phyloP scores from a whole-genome alignment of 2,113 vertebrate species.

The Xerus inauris region DNA sequence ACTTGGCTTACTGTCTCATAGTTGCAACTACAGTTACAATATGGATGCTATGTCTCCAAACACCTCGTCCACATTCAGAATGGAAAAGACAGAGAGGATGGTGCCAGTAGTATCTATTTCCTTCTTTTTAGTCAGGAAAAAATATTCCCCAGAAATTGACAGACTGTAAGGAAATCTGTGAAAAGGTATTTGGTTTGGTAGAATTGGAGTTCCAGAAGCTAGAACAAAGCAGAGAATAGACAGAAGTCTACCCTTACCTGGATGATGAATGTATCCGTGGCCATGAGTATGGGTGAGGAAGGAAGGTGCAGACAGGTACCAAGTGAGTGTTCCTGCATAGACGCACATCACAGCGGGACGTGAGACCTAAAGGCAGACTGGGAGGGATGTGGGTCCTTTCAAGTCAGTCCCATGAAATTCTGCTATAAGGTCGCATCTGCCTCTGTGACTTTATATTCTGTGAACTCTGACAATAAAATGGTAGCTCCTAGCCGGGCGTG shows the following conservation, averaged over 20 bases:
- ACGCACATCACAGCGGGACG: background rate
- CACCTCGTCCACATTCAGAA: background rate
- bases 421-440: background rate
- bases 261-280: background rate
- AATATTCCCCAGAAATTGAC: background rate
- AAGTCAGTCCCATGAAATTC: background rate
- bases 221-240: background rate
- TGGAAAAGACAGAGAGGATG: background rate
- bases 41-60: background rate
- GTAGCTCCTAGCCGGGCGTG: no score
- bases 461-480: background rate
- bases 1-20: background rate
- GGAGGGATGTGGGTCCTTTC: background rate
- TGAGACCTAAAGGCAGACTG: background rate
- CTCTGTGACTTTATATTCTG: background rate
- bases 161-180: background rate
- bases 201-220: background rate
- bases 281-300: background rate
- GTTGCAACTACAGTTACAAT: background rate
- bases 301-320: background rate
- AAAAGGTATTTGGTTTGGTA: background rate
- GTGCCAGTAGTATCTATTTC: background rate
- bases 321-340: background rate
- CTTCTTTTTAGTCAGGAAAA: background rate
- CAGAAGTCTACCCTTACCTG: background rate